Conservation (phyloP, 1,140 invertebrate genomes). For the Hypothenemus hampei region DNA sequence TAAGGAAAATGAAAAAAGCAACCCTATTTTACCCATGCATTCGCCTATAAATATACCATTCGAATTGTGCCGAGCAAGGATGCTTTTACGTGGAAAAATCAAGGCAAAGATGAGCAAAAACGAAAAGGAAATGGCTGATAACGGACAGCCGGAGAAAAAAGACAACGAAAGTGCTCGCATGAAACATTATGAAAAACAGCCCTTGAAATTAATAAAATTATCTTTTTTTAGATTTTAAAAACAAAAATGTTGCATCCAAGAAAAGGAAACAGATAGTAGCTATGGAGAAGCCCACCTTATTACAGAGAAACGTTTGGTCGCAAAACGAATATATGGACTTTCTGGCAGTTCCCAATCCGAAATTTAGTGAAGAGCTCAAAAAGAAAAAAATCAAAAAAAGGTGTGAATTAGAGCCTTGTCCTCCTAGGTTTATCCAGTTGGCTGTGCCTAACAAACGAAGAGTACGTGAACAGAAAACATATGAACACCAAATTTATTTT, state of each 20-base stretch:
- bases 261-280: neutral
- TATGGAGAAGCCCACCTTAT: slow-evolving; percentile 9
- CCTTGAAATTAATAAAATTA: too few relatives aligned
- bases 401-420: slow-evolving; percentile 31
- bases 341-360: slow-evolving; percentile 27
- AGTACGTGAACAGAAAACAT: slow-evolving; percentile 13
- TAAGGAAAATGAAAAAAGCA: slow-evolving; percentile 20
- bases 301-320: slow-evolving; percentile 29
- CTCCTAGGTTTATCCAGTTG: slow-evolving; percentile 31
- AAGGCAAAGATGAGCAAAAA: neutral
- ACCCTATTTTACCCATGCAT: slow-evolving; percentile 22
- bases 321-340: slow-evolving; percentile 34
- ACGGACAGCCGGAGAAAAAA: too few relatives aligned
- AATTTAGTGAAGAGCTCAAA: slow-evolving; percentile 7
- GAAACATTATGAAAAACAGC: too few relatives aligned
- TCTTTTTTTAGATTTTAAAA: too few relatives aligned
- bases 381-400: slow-evolving; percentile 19
- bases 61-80: slow-evolving; percentile 24
- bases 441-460: slow-evolving; percentile 32
- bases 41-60: slow-evolving; percentile 33
- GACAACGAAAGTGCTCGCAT: too few relatives aligned
- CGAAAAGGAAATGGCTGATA: too few relatives aligned
- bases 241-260: neutral
- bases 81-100: neutral
- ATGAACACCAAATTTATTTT: neutral